Percentiles rank a stretch among this genome's conserved stretches.
Evolutionary conservation across 2,113 vertebrate species (phyloP).

Genomic region (Anolis sagrei): DNA sequence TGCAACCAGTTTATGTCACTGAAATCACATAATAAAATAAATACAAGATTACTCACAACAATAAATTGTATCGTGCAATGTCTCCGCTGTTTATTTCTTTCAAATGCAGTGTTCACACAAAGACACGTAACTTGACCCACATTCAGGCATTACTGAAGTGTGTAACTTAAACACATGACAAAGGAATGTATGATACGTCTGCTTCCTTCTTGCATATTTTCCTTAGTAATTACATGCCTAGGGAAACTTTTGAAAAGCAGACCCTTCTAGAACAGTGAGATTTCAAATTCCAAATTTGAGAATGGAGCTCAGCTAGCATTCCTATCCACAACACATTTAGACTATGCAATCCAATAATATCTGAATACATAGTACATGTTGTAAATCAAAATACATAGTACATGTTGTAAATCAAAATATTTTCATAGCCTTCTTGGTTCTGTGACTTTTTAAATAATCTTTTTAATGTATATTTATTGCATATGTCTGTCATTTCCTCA

Average conservation of each 20-base stretch:
- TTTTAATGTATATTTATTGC: background rate
- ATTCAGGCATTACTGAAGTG: no score
- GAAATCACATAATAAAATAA: background rate
- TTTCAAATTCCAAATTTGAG: no score
- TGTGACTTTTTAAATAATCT: background rate
- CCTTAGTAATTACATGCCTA: no score
- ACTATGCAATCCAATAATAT: background rate
- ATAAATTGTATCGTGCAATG: background rate
- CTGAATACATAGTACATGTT: background rate
- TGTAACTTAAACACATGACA: no score
- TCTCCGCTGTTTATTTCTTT: background rate
- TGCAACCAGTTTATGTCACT: background rate
- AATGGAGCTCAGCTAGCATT: no score
- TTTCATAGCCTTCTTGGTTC: conserved; percentile 6
- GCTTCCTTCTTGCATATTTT: no score
- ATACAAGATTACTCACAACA: background rate
- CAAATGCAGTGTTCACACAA: background rate
- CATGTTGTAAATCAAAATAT: background rate
- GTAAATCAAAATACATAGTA: background rate
- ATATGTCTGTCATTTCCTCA: background rate
- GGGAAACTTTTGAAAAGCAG: no score
- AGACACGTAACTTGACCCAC: background rate
- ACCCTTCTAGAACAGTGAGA: no score
- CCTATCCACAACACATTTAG: no score
- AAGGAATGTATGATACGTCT: no score